Base-by-base conservation (phyloP, 2,797 vertebrate species). In the Cynodonichthys magdalenae region DNA sequence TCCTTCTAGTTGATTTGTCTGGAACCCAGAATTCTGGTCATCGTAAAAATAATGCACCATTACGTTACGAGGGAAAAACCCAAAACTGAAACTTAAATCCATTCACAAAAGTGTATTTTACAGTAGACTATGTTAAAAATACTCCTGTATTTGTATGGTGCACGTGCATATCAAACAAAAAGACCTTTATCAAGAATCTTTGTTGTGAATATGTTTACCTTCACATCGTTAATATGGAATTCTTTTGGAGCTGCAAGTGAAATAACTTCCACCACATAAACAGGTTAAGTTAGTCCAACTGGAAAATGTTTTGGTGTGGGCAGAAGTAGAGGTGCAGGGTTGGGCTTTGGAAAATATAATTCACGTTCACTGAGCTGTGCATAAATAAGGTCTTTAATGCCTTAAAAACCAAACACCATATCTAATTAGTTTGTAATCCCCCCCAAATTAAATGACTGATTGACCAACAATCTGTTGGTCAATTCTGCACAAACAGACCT, bases 261-360 rank as follows among this genome's bases (percentile, higher is more conserved):
- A 73, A 61, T 55, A n/a, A 39, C 31, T 15, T 49, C 58, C 27
- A 58, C 17, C 44, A 4, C 42, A 46, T 18, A 46, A 31, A 47
- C n/a, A 34, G 29, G 29, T 58, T 46, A 9, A 31, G 55, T 18
- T 19, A 6, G 39, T 27, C 55, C 55, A 47, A n/a, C 55, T 58
- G 8, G 42, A 46, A 46, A 46, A n/a, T 45, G 42, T 19, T 41
- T 54, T 8, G 20, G 44, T 34, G 31, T 11, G 19, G 28, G 56
- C 18, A 24, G 28, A 34, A 14, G 27, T 29, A 31, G 45, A 20
- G 45, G 45, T 3, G 12, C 3, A 29, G n/a, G 19, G 18, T 15
- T 59, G 45, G 45, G 29, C 10, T 48, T 20, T 36, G 56, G 56
- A 46, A 48, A 31, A 34, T 34, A 36, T 47, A 15, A 18, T 58